phyloP scores from a whole-genome alignment of 2,888 invertebrate species.

The Entomobrya multifasciata region DNA sequence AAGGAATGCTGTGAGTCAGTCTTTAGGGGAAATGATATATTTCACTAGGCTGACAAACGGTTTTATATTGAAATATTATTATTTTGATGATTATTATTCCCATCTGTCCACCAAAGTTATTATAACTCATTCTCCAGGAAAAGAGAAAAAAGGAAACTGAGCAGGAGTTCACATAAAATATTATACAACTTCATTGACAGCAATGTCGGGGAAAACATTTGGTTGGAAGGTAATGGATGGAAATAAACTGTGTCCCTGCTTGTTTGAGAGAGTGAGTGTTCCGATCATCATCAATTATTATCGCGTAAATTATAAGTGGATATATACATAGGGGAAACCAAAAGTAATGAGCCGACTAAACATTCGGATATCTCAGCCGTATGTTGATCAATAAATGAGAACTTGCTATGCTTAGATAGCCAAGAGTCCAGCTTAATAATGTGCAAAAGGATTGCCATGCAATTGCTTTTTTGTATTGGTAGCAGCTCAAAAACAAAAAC shows the following conservation, averaged over 20 bases:
- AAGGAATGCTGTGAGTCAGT: too few relatives aligned
- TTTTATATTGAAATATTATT: conserved; percentile 25
- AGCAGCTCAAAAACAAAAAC: too few relatives aligned
- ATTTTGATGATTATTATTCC: conserved; percentile 16
- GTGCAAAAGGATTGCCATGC: too few relatives aligned
- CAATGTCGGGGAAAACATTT: conserved; percentile 4
- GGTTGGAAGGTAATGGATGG: conserved; percentile 3
- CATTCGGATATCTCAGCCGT: too few relatives aligned
- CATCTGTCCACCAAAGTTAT: conserved; percentile 19
- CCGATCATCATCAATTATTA: conserved; percentile 32
- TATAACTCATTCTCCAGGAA: conserved; percentile 41
- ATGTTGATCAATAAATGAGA: too few relatives aligned
- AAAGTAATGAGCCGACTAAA: too few relatives aligned
- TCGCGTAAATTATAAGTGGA: neutral
- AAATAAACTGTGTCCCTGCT: conserved; percentile 8
- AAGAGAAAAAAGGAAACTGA: conserved; percentile 3
- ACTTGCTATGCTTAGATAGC: too few relatives aligned
- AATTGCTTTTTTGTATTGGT: too few relatives aligned
- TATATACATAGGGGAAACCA: too few relatives aligned
- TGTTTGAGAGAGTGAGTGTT: conserved; percentile 13
- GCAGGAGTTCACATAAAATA: neutral
- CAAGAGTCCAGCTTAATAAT: too few relatives aligned
- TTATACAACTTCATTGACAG: conserved; percentile 42
- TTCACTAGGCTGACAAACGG: conserved; percentile 4
- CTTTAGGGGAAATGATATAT: too few relatives aligned